These are phyloP conservation scores for Mesorhabditis sp. DNA, from an alignment of 2,888 invertebrate genomes.

Conservation along the genomic window DNA sequence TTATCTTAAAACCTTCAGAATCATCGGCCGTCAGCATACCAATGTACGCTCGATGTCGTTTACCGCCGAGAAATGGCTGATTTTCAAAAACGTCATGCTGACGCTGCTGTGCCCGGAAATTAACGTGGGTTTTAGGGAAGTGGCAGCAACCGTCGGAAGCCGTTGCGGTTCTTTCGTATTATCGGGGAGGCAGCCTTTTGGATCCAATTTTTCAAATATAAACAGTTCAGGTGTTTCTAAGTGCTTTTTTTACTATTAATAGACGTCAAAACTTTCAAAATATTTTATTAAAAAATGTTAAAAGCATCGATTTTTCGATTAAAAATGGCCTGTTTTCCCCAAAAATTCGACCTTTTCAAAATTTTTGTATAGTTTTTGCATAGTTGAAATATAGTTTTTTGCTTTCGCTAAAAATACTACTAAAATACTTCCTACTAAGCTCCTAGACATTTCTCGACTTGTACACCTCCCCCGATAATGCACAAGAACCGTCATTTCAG, in stretches of 20 bases:
- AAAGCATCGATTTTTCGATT: no score
- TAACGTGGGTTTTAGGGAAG: slow-evolving; percentile 18
- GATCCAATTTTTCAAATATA: no score
- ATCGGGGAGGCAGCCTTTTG: no score
- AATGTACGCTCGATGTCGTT: slow-evolving; percentile 51
- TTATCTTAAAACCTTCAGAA: slow-evolving; percentile 26
- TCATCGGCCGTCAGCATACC: slow-evolving; percentile 51
- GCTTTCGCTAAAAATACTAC: background rate
- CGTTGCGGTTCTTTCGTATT: no score
- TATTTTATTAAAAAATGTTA: no score
- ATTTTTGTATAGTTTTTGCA: no score
- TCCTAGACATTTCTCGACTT: background rate
- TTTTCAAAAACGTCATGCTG: slow-evolving; percentile 49
- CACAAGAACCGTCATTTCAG: slow-evolving; percentile 24
- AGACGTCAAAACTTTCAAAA: no score
- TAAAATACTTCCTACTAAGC: slow-evolving; percentile 8
- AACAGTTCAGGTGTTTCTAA: no score
- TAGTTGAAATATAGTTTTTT: background rate
- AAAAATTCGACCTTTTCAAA: no score
- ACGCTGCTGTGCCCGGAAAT: slow-evolving; percentile 39
- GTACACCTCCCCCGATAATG: background rate
- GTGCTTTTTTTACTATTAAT: no score
- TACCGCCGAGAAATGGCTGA: slow-evolving; percentile 53
- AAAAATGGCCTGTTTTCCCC: no score
- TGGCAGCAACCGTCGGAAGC: no score